Evolutionary conservation across 53 echinoderm and acorn worm species (phyloP), one percentile per base, ranked within the genome.

Genomic region (Echinarachnius parma): DNA sequence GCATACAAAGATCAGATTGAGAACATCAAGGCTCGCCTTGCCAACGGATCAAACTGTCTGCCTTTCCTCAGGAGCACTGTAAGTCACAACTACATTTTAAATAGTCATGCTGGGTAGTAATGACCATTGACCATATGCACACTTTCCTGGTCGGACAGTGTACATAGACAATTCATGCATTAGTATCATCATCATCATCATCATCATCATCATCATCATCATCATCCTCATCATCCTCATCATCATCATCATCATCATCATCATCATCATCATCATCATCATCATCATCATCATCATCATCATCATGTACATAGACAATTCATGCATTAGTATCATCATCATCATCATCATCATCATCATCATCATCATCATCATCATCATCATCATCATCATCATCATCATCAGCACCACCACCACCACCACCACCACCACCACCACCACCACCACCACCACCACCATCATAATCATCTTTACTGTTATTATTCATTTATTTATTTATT

Each of bases 41-140:
- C 77, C 34, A 79, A 80, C 37, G 82, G 87, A 1, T 96, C 96
- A 11, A 96, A 96, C 80, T 96, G 96, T 35, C 60, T 96, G 8
- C 96, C 96, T 0, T 96, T 87, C 66, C 59, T 91, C 16, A 75
- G 96, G 35, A 96, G 87, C 54, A 96, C 96, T 23, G 96, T 96
- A 66, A 96, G 84, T 45, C 9, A n/a, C n/a, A n/a, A n/a, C n/a
- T n/a, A n/a, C n/a, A n/a, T n/a, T n/a, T n/a, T n/a, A n/a, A n/a
- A n/a, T n/a, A n/a, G n/a, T n/a, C n/a, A n/a, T n/a, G n/a, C n/a
- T n/a, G n/a, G n/a, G n/a, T n/a, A n/a, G n/a, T n/a, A n/a, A n/a
- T n/a, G n/a, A n/a, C n/a, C n/a, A n/a, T n/a, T n/a, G n/a, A n/a
- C n/a, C n/a, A n/a, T n/a, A n/a, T n/a, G n/a, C n/a, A n/a, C n/a